Conservation (phyloP, 2,797 vertebrate species). For the Zenarchopterus dispar region DNA sequence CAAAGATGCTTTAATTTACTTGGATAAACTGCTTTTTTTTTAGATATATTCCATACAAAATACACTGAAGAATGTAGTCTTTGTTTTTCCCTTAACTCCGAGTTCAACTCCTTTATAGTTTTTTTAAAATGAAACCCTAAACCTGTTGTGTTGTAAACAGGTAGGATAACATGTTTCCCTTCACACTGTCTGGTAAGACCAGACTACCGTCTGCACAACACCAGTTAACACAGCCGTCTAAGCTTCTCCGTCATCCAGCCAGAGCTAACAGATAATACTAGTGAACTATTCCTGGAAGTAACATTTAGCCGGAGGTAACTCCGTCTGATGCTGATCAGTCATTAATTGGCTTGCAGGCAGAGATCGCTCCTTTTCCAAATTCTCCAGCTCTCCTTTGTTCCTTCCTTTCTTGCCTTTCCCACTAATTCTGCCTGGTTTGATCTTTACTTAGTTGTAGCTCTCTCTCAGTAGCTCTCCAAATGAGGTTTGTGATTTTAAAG, state of each 20-base stretch:
- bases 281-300: conserved; percentile 59
- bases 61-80: background rate
- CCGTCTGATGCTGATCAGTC: conserved; percentile 36
- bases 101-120: background rate
- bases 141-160: background rate
- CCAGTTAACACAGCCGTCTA: conserved; percentile 47
- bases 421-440: conserved; percentile 28
- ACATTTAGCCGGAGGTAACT: conserved; percentile 59
- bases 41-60: background rate
- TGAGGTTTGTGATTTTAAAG: conserved; percentile 48
- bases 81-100: background rate
- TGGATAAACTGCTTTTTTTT: background rate
- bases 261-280: conserved; percentile 51
- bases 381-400: conserved; percentile 21
- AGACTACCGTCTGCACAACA: conserved; percentile 45
- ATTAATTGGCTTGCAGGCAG: conserved; percentile 57
- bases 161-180: conserved; percentile 1
- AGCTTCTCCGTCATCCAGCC: conserved; percentile 47
- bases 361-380: conserved; percentile 26
- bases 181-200: conserved; percentile 21
- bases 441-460: background rate
- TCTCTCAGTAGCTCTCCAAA: conserved; percentile 29
- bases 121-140: background rate
- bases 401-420: conserved; percentile 27
- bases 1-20: background rate